phyloP scores from a whole-genome alignment of 2,888 invertebrate genomes.

The Calliopum simillimum region DNA sequence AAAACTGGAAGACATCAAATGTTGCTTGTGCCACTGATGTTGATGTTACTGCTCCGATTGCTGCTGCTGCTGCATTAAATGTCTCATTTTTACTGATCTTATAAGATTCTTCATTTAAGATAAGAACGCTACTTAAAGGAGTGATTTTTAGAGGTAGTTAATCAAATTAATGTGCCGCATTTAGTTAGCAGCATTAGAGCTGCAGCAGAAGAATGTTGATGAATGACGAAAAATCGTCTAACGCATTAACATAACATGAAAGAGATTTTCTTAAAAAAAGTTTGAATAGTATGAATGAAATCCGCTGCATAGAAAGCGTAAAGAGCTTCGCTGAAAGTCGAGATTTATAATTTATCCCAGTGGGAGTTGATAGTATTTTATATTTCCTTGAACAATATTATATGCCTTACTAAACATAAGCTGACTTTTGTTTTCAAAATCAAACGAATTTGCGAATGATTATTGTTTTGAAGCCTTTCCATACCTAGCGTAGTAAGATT shows the following conservation, averaged over 20 bases:
- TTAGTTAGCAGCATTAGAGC: constrained; percentile 57
- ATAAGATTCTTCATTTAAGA: constrained; percentile 58
- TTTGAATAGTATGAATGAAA: constrained; percentile 9
- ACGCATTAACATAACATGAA: constrained; percentile 26
- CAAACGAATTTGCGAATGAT: too few relatives aligned
- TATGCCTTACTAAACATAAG: too few relatives aligned
- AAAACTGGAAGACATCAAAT: not conserved
- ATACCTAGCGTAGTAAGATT: too few relatives aligned
- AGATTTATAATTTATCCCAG: too few relatives aligned
- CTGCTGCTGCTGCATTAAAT: not conserved
- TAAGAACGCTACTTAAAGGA: constrained; percentile 61
- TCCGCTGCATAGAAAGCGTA: too few relatives aligned
- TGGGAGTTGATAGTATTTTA: too few relatives aligned
- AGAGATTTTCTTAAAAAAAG: constrained; percentile 13
- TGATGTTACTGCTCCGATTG: constrained; percentile 12
- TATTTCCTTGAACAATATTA: too few relatives aligned
- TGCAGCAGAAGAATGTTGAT: not conserved
- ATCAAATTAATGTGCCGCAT: constrained; percentile 63
- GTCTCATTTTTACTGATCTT: constrained; percentile 42
- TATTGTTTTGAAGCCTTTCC: too few relatives aligned
- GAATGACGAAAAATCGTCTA: constrained; percentile 30
- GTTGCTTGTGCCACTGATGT: not conserved
- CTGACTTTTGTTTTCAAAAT: too few relatives aligned
- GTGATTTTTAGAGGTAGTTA: constrained; percentile 63
- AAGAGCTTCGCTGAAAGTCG: too few relatives aligned